phyloP scores from a whole-genome alignment of 2,797 vertebrate species.

The Gobionotothen gibberifrons region DNA sequence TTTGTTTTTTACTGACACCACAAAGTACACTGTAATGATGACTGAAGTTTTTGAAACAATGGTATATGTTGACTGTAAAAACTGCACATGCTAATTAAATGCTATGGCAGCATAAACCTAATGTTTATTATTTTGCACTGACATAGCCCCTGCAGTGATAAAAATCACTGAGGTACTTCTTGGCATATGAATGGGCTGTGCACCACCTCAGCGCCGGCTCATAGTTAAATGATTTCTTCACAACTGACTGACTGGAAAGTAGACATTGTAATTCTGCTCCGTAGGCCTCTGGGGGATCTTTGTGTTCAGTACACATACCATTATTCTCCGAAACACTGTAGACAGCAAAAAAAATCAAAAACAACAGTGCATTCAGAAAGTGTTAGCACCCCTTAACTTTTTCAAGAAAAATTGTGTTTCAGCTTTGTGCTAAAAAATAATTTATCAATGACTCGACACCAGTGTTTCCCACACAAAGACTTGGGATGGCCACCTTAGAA shows the following conservation, averaged over 20 bases:
- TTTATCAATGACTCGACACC: background rate
- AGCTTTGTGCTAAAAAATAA: background rate
- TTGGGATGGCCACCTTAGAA: too few relatives aligned
- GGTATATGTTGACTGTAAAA: slow-evolving; percentile 10
- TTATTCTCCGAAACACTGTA: slow-evolving; percentile 10
- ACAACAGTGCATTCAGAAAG: background rate
- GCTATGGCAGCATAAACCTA: background rate
- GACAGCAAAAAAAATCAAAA: background rate
- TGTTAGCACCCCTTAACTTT: background rate
- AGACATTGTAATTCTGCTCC: background rate
- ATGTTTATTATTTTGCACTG: background rate
- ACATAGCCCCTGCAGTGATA: background rate
- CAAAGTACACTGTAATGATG: slow-evolving; percentile 11
- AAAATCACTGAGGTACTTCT: slow-evolving; percentile 6
- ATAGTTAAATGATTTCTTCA: slow-evolving; percentile 9
- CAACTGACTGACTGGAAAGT: slow-evolving; percentile 19
- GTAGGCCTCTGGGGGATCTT: background rate
- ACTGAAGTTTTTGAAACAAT: slow-evolving; percentile 5
- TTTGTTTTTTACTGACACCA: background rate
- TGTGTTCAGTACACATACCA: background rate
- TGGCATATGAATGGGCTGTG: slow-evolving; percentile 19
- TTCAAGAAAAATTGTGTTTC: background rate
- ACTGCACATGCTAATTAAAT: slow-evolving; percentile 7
- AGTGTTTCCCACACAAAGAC: too few relatives aligned
- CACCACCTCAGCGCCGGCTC: slow-evolving; percentile 1